Percentiles rank a stretch among this genome's conserved stretches.
phyloP scores from a whole-genome alignment of 2,113 vertebrate genomes.

The Albula glossodonta region DNA sequence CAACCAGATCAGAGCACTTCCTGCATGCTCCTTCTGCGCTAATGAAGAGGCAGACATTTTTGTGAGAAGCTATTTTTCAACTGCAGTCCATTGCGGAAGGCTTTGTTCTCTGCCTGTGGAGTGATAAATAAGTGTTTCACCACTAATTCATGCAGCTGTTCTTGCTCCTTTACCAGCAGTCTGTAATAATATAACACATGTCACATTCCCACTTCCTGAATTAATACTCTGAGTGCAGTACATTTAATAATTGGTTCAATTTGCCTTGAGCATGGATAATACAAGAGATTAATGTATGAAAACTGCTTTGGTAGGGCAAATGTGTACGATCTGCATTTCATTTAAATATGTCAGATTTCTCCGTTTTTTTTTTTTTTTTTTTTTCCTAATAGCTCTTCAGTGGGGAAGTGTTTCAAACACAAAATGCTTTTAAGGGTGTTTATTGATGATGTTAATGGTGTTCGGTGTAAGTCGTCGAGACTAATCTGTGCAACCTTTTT shows the following conservation, averaged over 20 bases:
- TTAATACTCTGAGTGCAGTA: constrained; percentile 16
- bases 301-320: constrained; percentile 2
- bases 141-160: constrained; percentile 15
- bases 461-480: neutral
- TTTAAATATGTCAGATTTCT: constrained; percentile 8
- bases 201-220: constrained; percentile 19
- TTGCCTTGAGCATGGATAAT: constrained; percentile 15
- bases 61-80: constrained; percentile 12
- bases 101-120: constrained; percentile 1
- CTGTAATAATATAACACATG: constrained; percentile 10
- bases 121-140: constrained; percentile 5
- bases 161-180: constrained; percentile 5
- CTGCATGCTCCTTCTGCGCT: neutral
- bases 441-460: neutral
- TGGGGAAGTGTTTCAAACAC: neutral
- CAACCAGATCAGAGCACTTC: neutral
- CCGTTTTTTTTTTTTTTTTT: neutral
- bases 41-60: constrained; percentile 13
- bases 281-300: constrained; percentile 14
- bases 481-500: neutral
- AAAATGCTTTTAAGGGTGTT: neutral
- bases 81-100: constrained; percentile 5
- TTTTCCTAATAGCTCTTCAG: neutral
- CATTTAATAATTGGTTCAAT: constrained; percentile 11
- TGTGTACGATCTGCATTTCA: constrained; percentile 2